Percentiles rank a stretch among this genome's conserved stretches.
Conservation (phyloP, 2,113 vertebrate genomes). For the Axis porcinus region DNA sequence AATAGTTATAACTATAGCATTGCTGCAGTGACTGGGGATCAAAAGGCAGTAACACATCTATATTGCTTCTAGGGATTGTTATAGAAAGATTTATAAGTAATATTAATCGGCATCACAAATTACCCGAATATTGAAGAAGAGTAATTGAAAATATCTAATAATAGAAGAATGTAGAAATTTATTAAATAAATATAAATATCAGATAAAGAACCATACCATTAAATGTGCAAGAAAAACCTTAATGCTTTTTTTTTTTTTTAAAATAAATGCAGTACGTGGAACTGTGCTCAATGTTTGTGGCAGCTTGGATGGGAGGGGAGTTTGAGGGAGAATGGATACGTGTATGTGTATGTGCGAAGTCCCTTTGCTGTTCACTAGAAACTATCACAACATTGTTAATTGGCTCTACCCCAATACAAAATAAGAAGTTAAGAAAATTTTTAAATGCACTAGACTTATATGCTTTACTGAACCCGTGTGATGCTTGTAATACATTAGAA, state of each 20-base stretch:
- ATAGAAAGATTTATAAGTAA: background rate
- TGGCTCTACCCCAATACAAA: background rate
- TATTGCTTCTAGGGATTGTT: background rate
- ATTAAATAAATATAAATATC: slow-evolving; percentile 42
- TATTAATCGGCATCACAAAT: background rate
- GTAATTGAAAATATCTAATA: background rate
- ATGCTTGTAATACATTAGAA: background rate
- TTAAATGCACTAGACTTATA: background rate
- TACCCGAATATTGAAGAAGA: background rate
- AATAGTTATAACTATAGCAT: background rate
- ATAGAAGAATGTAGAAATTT: background rate
- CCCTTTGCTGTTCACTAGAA: background rate
- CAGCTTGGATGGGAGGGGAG: background rate
- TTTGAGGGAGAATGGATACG: background rate
- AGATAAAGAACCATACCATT: slow-evolving; percentile 74
- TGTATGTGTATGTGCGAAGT: background rate
- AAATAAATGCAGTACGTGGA: background rate
- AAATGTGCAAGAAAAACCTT: background rate
- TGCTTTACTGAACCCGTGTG: background rate
- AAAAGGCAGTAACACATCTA: background rate
- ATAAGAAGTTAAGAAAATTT: background rate
- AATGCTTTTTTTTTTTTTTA: slow-evolving; percentile 27
- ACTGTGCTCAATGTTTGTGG: background rate
- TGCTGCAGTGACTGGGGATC: background rate
- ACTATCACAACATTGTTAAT: background rate